A percentile compares a stretch with the other conserved stretches of the same genome.
Evolutionary conservation across 1,140 invertebrate species (phyloP).

Genomic region (Physella acuta): DNA sequence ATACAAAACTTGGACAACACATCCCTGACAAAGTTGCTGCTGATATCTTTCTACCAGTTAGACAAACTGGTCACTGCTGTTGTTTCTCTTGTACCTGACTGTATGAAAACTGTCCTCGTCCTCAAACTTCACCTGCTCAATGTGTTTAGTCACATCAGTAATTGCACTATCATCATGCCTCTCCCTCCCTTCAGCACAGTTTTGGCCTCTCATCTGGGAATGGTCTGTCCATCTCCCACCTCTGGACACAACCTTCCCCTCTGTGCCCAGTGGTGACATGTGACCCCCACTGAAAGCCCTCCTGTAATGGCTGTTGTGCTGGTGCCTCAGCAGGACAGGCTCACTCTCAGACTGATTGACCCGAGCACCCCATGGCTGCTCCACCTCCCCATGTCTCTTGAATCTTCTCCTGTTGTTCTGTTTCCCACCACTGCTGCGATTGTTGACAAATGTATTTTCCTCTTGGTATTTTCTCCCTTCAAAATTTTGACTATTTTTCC

Average conservation of each 20-base stretch:
- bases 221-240: background rate
- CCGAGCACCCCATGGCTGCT: background rate
- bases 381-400: background rate
- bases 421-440: constrained; percentile 9
- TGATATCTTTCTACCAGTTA: too few species aligned
- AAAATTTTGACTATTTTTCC: background rate
- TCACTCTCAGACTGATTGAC: constrained; percentile 15
- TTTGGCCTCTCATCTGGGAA: background rate
- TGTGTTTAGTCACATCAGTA: background rate
- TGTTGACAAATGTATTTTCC: too few species aligned
- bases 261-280: background rate
- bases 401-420: background rate
- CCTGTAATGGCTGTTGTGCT: constrained; percentile 9
- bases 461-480: background rate
- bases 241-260: background rate
- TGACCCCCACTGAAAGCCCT: constrained; percentile 28
- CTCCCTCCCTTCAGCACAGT: background rate
- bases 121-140: too few species aligned
- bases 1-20: too few species aligned
- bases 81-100: too few species aligned
- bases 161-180: background rate
- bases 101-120: background rate
- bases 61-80: too few species aligned
- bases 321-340: background rate
- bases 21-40: too few species aligned